Evolutionary conservation across 2,797 vertebrate genomes (phyloP), one percentile per base, ranked within the genome.

Genomic region (Tarsius wallacei): DNA sequence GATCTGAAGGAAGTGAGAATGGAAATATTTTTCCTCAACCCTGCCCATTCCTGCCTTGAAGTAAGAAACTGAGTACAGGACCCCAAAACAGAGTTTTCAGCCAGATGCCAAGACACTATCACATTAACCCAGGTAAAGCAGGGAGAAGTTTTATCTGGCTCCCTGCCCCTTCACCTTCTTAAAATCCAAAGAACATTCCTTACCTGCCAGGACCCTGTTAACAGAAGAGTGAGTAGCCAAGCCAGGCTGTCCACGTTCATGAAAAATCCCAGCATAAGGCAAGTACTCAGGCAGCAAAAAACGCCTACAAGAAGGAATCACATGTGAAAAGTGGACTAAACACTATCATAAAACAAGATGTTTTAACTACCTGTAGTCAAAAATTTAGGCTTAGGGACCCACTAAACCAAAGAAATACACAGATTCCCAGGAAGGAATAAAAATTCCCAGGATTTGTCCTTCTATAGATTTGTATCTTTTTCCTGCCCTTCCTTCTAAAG

Each of bases 181-280:
- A 93, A 94, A 95, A 96, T 63, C 24, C 93, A 97, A 96, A 97
- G 96, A 53, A 93, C 59, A 90, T 87, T 97, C 87, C 93, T 99
- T 99, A 99, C 99, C 99, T 98, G 99, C 99, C 36, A 99, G 99
- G 64, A 99, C 99, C 97, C 99, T 99, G 98, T 99, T 99, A 98
- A 99, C 99, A 90, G 99, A 99, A 77, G 99, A 99, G 98, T 99
- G 99, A 42, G 99, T 99, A 83, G 99, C 99, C 98, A 99, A 99
- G 53, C 99, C 99, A 57, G 99, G 99, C 97, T 99, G 99, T 91
- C 99, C 99, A 81, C 99, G 98, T 96, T 99, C 99, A 24, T 99
- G 99, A 99, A 99, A 99, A 99, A 99, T 99, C 63, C 99, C 99
- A 96, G 99, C 99, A 26, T 99, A 99, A 96, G 99, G 99, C 98